Conservation (phyloP, 2,888 invertebrate genomes). For the Acrocyrtus sp. region DNA sequence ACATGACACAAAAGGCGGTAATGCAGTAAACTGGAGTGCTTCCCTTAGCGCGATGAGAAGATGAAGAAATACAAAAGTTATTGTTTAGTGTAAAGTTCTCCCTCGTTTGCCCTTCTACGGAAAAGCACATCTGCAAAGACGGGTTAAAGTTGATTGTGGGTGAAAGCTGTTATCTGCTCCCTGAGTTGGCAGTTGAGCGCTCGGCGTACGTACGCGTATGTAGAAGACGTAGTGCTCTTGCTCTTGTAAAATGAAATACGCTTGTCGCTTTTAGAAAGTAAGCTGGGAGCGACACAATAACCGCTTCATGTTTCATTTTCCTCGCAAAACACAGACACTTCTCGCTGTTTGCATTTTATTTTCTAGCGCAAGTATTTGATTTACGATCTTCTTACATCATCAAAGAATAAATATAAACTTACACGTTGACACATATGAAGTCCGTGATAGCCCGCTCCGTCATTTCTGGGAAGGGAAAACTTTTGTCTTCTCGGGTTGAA, state of each 20-base stretch:
- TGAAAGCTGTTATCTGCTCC: constrained; percentile 21
- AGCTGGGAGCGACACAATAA: no score
- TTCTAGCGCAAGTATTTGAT: constrained; percentile 22
- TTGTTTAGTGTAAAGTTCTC: constrained; percentile 8
- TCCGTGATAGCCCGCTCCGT: constrained; percentile 6
- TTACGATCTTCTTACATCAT: constrained; percentile 16
- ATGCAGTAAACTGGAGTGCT: no score
- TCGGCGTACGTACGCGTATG: neutral
- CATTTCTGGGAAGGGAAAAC: neutral
- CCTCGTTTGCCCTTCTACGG: neutral
- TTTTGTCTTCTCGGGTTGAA: neutral
- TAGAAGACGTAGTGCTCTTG: neutral
- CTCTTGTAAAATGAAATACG: neutral
- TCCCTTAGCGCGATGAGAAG: no score
- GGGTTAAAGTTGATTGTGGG: constrained; percentile 23
- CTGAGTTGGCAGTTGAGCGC: neutral
- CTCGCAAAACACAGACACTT: neutral
- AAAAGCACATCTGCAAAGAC: neutral
- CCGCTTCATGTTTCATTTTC: neutral
- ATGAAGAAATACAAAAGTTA: constrained; percentile 16
- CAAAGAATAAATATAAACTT: constrained; percentile 7
- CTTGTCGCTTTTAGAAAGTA: no score
- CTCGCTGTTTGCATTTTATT: constrained; percentile 8
- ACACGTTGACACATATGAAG: neutral
- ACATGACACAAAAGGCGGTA: neutral